Evolutionary conservation across 2,113 vertebrate species (phyloP).

Genomic region (Poeciliopsis retropinna): DNA sequence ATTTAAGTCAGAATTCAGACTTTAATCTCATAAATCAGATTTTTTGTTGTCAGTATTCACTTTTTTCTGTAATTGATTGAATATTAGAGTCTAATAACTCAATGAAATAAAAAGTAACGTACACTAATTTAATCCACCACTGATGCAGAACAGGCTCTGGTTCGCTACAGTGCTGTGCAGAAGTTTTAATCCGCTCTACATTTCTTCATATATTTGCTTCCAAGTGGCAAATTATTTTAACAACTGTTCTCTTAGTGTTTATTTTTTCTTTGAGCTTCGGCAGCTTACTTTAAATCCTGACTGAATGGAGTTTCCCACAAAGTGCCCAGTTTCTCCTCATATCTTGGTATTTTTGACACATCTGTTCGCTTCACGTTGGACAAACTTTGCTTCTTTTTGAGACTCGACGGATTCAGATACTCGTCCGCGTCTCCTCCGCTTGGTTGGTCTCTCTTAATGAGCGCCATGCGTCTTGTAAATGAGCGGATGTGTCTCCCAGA

Average conservation of each 20-base stretch:
- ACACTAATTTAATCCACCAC: no score
- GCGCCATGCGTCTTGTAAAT: constrained; percentile 19
- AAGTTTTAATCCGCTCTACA: background rate
- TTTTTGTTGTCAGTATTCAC: no score
- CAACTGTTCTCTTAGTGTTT: background rate
- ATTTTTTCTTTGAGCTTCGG: background rate
- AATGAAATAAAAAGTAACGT: no score
- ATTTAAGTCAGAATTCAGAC: no score
- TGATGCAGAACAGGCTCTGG: no score
- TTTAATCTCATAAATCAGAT: no score
- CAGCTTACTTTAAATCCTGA: background rate
- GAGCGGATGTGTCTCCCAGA: constrained; percentile 9
- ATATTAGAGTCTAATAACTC: background rate
- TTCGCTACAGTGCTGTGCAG: no score
- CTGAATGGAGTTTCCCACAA: background rate
- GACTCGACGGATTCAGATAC: constrained; percentile 49
- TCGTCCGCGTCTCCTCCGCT: constrained; percentile 54
- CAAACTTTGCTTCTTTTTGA: constrained; percentile 1
- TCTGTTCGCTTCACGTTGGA: background rate
- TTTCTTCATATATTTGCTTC: background rate
- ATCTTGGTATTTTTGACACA: background rate
- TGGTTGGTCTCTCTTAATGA: constrained; percentile 64
- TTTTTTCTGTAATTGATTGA: background rate
- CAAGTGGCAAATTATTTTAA: background rate
- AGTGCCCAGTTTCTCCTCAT: background rate